Evolutionary conservation across 2,888 invertebrate genomes (phyloP), one percentile per base, ranked within the genome.

Genomic region (Caenorhabditis angaria): DNA sequence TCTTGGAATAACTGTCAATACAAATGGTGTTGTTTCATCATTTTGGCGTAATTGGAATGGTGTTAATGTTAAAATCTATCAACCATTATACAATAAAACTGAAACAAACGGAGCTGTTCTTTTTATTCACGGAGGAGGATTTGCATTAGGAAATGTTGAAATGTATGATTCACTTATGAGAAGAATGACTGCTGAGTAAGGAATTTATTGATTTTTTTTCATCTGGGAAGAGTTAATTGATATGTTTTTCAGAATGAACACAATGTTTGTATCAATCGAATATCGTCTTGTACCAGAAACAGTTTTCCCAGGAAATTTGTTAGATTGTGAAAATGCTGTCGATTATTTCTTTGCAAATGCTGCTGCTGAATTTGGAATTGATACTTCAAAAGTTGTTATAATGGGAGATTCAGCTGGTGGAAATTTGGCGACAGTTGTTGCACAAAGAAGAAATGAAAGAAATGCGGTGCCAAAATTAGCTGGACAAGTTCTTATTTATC

Each of bases 211-310:
- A 22, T 8, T 56, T 0, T 14, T 35, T 12, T n/a, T 14, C 8
- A 12, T 22, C 5, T 5, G 24, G 24, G 5, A n/a, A n/a, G 10
- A 32, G 5, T 32, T 10, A 32, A n/a, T 35, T 12, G 20, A 20
- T 8, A 22, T n/a, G 10, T 32, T 25, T 64, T 64, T 22, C 59
- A 74, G 75, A 63, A 69, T 74, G 57, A 68, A 70, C 28, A 75
- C 73, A 1, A 60, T 80, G 27, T 72, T 79, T 53, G 67, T 80
- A 18, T 82, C 82, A 25, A 70, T 82, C 29, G 82, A 82, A 35
- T 89, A 88, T 72, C 83, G 88, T 18, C 85, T 88, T 60, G 87
- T 88, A 0, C 88, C 89, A 4, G 87, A 88, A 70, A 82, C 88
- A 61, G 81, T 82, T 0, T 88, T 87, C 70, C 88, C 88, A 3